Conservation (phyloP, 2,888 invertebrate species). For the Halictus ligatus region DNA sequence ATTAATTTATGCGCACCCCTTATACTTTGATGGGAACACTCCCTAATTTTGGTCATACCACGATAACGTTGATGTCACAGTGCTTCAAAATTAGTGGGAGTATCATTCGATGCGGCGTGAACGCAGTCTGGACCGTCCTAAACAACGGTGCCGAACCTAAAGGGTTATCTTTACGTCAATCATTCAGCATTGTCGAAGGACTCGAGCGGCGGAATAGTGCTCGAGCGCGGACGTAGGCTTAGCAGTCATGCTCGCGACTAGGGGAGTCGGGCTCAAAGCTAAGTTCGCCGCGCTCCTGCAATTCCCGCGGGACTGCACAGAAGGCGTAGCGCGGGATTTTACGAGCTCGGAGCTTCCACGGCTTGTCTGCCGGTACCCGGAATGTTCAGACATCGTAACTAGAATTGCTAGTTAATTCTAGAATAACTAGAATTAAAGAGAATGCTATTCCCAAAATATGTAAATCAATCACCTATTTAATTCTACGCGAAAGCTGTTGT, state of each 20-base stretch:
- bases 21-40: background rate
- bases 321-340: background rate
- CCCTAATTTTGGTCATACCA: background rate
- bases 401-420: too few species aligned
- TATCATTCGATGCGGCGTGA: background rate
- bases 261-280: background rate
- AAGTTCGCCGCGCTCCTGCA: background rate
- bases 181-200: background rate
- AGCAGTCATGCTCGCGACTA: background rate
- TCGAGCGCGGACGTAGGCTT: background rate
- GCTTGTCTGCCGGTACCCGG: background rate
- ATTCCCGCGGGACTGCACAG: background rate
- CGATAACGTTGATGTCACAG: background rate
- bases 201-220: constrained; percentile 5
- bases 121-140: background rate
- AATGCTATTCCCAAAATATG: background rate
- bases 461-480: background rate
- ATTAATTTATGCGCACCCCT: too few species aligned
- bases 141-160: background rate
- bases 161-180: background rate
- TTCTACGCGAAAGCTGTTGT: background rate
- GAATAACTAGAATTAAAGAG: too few species aligned
- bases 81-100: background rate
- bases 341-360: background rate
- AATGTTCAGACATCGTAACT: constrained; percentile 1